Base-by-base conservation (phyloP, 2,888 invertebrate species). In the Drosophila kanekoi region DNA sequence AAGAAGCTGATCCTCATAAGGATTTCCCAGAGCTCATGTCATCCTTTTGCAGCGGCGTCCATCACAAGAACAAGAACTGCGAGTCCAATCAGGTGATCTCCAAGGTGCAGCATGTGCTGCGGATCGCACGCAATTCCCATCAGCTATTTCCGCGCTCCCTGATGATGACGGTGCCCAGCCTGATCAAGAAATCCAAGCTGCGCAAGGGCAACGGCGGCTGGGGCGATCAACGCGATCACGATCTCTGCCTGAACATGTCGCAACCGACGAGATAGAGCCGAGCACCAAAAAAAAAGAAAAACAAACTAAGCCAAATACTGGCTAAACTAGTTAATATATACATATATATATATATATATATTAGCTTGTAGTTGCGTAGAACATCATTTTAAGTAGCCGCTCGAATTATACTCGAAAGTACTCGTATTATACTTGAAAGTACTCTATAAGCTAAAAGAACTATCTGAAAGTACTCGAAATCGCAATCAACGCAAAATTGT, bases 151-250 rank as follows among this genome's bases (percentile, higher is more conserved):
- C 97, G 0, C 93, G 94, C 38, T 94, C 95, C 60, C 93, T 97
- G 57, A 94, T 94, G 44, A 92, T 95, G 52, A 95, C 95, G 2
- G 94, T 95, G 64, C 94, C 95, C 41, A 95, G 95, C 11, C 93
- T 95, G 8, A 94, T 95, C 1, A 95, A 96, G 78, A 96, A 96
- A 79, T 94, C 95, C 1, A 96, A 96, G 86, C 92, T 97, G 4
- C 94, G 95, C 9, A 97, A 97, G 91, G 97, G 97, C 0, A 99
- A 99, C 90, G 99, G 99, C 0, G 99, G 99, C 1, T 99, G 99
- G 99, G 98, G 98, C 8, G 99, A 99, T 90, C 91, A 94, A 11
- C 87, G 98, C 69, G 98, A 98, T 93, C 96, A 96, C 89, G 94
- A 95, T 81, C 92, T 98, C 18, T 98, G 98, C 93, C 93, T 95